A percentile compares a stretch with the other conserved stretches of the same genome.
phyloP scores from a whole-genome alignment of 2,888 invertebrate species.

The Apomyelois bistriatella region DNA sequence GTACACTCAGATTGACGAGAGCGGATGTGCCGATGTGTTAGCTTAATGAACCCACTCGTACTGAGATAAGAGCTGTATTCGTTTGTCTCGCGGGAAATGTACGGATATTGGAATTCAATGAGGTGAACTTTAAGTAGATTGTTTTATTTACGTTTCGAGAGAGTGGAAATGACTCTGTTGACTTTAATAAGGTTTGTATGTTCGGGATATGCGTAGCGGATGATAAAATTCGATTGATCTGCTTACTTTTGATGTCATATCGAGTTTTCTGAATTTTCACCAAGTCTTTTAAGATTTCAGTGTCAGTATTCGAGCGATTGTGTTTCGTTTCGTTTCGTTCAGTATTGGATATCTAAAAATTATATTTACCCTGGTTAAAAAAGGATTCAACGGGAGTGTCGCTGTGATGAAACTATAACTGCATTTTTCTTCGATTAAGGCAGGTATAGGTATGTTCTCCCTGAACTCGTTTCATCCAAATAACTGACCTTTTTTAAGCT shows the following conservation, averaged over 20 bases:
- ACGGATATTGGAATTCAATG: conserved; percentile 15
- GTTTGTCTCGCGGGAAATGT: conserved; percentile 2
- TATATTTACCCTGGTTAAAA: not conserved
- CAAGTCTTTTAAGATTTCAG: not conserved
- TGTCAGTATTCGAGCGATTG: not conserved
- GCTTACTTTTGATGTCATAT: not conserved
- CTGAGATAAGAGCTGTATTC: conserved; percentile 24
- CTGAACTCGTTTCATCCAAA: too few species aligned
- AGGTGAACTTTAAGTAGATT: conserved; percentile 20
- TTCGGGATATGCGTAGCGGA: not conserved
- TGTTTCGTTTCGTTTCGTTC: not conserved
- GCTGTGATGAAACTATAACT: not conserved
- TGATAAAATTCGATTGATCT: not conserved
- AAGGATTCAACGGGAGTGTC: not conserved
- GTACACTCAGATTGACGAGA: conserved; percentile 36
- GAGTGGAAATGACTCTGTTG: conserved; percentile 17
- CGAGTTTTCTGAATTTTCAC: not conserved
- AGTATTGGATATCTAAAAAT: conserved; percentile 1
- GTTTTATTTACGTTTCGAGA: conserved; percentile 24
- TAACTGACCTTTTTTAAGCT: too few species aligned
- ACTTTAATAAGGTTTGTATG: conserved; percentile 13
- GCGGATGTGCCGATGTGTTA: conserved; percentile 23
- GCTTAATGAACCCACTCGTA: conserved; percentile 21
- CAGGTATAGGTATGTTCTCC: too few species aligned
- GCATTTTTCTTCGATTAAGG: too few species aligned